phyloP scores from a whole-genome alignment of 2,113 vertebrate species.

The Paramormyrops kingsleyae region DNA sequence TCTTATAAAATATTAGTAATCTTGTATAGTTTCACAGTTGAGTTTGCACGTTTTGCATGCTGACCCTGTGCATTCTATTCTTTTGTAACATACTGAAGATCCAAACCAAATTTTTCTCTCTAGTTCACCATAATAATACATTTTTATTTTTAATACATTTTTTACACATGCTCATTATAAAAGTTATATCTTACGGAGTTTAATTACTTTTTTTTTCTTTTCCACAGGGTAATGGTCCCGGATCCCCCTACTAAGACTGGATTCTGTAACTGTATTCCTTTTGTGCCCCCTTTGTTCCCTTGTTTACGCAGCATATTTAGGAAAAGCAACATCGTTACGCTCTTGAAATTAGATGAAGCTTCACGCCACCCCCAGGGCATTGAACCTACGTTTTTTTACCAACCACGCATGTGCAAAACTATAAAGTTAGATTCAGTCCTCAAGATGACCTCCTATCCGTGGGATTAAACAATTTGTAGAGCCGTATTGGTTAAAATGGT shows the following conservation, averaged over 20 bases:
- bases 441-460: neutral
- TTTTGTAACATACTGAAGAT: neutral
- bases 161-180: neutral
- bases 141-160: too few relatives aligned
- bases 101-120: neutral
- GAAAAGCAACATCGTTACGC: neutral
- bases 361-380: neutral
- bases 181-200: neutral
- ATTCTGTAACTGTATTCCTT: neutral
- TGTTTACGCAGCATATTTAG: neutral
- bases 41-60: neutral
- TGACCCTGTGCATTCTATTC: neutral
- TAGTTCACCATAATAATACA: too few relatives aligned
- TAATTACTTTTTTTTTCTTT: neutral
- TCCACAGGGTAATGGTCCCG: neutral
- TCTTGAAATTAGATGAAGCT: neutral
- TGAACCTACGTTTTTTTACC: neutral
- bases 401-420: neutral
- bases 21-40: neutral
- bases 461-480: neutral
- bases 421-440: neutral
- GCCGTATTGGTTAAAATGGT: neutral
- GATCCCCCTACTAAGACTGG: neutral
- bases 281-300: neutral
- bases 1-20: neutral